Percentiles rank a stretch among this genome's conserved stretches.
Conservation (phyloP, 2,797 vertebrate genomes). For the Pangasius djambal region DNA sequence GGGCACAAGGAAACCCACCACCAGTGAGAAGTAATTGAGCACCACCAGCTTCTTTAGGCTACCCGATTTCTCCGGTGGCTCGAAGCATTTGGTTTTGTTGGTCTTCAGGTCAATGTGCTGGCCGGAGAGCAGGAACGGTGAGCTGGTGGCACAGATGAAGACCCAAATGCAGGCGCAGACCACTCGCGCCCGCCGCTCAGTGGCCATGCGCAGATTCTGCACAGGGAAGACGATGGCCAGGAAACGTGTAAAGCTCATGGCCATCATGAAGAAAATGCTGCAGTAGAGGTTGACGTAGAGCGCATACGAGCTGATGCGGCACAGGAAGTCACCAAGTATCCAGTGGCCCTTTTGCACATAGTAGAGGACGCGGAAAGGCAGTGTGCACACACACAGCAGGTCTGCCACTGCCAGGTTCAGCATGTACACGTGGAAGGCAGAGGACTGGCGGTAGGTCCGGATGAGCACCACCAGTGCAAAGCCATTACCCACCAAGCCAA, state of each 20-base stretch:
- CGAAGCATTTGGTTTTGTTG: constrained; percentile 92
- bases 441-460: constrained; percentile 77
- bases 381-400: constrained; percentile 87
- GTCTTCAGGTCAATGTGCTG: constrained; percentile 57
- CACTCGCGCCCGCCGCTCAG: constrained; percentile 78
- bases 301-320: constrained; percentile 85
- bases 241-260: constrained; percentile 94
- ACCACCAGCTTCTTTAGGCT: constrained; percentile 64
- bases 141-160: constrained; percentile 81
- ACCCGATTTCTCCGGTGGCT: constrained; percentile 72
- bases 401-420: constrained; percentile 89
- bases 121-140: constrained; percentile 82
- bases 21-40: constrained; percentile 85
- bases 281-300: constrained; percentile 97
- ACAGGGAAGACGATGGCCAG: constrained; percentile 92
- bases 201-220: constrained; percentile 81
- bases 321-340: constrained; percentile 86
- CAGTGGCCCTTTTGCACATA: constrained; percentile 86
- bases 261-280: constrained; percentile 94
- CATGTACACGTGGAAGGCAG: constrained; percentile 92
- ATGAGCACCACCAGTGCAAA: constrained; percentile 85
- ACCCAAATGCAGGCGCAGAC: constrained; percentile 85
- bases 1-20: constrained; percentile 86
- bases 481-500: constrained; percentile 86
- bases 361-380: constrained; percentile 89